Base-by-base conservation (phyloP, 2,113 vertebrate genomes). In the Limnothrissa miodon region DNA sequence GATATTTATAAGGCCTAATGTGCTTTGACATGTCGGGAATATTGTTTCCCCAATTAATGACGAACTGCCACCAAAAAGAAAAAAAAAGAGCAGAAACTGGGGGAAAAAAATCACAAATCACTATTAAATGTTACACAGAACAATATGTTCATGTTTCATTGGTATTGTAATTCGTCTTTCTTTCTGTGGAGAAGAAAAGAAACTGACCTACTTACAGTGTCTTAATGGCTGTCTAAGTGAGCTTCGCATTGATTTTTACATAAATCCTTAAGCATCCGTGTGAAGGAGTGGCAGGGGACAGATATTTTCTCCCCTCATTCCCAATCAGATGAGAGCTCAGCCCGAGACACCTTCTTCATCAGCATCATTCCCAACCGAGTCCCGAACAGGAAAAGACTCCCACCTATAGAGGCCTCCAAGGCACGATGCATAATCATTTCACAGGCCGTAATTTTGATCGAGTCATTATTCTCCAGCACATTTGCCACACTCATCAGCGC, bases 201-300 rank as follows among this genome's bases (percentile, higher is more conserved):
- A 74, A 36, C 66, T 74, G 66, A 36, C 66, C 66, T 74, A 29
- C 66, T 74, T 74, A 74, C 66, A 74, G 66, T 74, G 66, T 74
- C 66, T 74, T 90, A 87, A 87, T 79, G 62, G 36, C 81, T 25
- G 85, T 86, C 36, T 66, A 83, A 87, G 91, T 88, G 83, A 92
- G 88, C 83, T 25, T 87, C 86, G 78, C 87, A 93, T 93, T 91
- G 93, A 93, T 94, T 92, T 89, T 81, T 80, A 83, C 85, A 82
- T 87, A 90, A 91, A 92, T 90, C 87, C 86, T 87, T 81, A 81
- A 86, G 83, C 83, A 48, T 48, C 83, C 81, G 82, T 44, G 83
- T 11, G 83, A 80, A 85, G 79, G 81, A 81, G 82, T 81, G 87
- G 81, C 66, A 83, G 45, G n/a, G 70, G 62, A 85, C 80, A 78